Conservation (phyloP, 2,113 vertebrate species). For the Rhipidura dahli region DNA sequence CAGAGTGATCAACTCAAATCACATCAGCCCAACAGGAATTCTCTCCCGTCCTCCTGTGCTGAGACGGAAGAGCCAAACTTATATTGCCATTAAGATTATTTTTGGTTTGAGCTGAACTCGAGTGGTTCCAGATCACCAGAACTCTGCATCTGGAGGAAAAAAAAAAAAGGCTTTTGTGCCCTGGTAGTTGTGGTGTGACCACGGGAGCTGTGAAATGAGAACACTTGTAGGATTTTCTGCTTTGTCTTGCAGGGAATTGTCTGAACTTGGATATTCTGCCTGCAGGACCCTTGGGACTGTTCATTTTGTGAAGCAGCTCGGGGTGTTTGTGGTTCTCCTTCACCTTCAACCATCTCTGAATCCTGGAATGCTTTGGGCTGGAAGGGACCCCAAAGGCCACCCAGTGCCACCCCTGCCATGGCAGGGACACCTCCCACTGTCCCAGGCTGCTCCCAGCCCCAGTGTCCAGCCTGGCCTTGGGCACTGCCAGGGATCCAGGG, state of each 20-base stretch:
- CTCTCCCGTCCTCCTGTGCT: background rate
- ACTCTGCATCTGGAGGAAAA: background rate
- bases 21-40: background rate
- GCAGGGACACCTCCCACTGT: background rate
- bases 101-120: background rate
- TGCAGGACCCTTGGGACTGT: background rate
- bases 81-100: background rate
- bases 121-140: background rate
- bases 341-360: background rate
- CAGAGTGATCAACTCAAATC: background rate
- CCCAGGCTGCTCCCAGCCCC: background rate
- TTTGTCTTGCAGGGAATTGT: background rate
- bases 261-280: background rate
- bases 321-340: background rate
- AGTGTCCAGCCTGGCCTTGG: background rate
- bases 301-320: background rate
- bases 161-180: too few species aligned
- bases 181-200: background rate
- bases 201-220: background rate
- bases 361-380: accelerated
- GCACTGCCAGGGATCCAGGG: background rate
- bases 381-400: accelerated
- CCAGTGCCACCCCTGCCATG: background rate
- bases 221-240: background rate
- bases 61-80: background rate